Percentiles rank a stretch among this genome's conserved stretches.
Conservation (phyloP, 2,113 vertebrate species). For the Leucoraja erinaceus region DNA sequence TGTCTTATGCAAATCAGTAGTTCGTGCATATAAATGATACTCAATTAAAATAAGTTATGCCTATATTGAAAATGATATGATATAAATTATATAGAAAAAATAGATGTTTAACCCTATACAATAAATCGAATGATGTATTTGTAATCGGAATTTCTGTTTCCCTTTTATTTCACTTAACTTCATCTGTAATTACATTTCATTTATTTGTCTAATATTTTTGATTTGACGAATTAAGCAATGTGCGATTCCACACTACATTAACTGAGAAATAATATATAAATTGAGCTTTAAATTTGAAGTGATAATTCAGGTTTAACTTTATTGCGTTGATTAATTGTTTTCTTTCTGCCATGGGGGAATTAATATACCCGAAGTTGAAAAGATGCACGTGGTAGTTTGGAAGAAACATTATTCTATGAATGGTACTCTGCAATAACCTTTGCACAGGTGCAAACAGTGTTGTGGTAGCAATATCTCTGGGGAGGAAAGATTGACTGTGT, state of each 20-base stretch:
- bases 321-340: background rate
- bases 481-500: background rate
- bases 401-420: background rate
- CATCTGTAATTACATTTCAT: background rate
- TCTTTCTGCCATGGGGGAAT: background rate
- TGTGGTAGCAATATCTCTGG: background rate
- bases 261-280: background rate
- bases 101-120: background rate
- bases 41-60: background rate
- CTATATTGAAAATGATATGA: background rate
- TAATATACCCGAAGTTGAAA: background rate
- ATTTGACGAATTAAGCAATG: background rate
- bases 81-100: background rate
- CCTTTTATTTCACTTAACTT: background rate
- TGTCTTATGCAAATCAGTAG: background rate
- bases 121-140: background rate
- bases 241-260: background rate
- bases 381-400: background rate
- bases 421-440: background rate
- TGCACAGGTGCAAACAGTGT: background rate
- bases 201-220: background rate
- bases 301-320: background rate
- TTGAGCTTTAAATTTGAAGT: background rate
- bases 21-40: background rate
- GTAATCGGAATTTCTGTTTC: background rate